Evolutionary conservation across 2,888 invertebrate species (phyloP).

Genomic region (Aspidiotus destructor): DNA sequence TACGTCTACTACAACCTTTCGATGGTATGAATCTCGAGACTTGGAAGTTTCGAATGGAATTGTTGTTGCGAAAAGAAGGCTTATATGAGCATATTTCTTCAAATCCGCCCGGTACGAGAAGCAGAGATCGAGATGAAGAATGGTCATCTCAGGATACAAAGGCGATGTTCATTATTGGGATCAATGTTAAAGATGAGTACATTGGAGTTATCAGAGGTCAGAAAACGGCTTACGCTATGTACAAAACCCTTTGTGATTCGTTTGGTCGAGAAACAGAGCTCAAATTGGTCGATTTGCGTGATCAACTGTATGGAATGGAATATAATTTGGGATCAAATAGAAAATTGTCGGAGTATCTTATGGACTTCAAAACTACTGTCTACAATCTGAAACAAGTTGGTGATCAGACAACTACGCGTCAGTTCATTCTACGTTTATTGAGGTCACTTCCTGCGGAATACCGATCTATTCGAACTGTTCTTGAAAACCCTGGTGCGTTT

Average conservation of each 20-base stretch:
- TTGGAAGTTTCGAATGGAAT: background rate
- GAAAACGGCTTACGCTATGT: conserved; percentile 2
- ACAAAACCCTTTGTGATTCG: background rate
- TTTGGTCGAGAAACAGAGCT: background rate
- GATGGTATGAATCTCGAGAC: background rate
- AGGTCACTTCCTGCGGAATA: too few species aligned
- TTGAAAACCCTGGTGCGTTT: too few species aligned
- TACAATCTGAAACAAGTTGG: too few species aligned
- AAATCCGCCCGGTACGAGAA: background rate
- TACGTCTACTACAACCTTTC: too few species aligned
- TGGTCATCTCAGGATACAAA: background rate
- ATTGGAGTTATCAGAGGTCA: background rate
- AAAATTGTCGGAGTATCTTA: too few species aligned
- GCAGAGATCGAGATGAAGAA: background rate
- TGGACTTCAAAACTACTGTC: too few species aligned
- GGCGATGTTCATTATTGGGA: background rate
- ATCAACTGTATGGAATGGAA: background rate
- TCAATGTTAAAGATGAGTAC: background rate
- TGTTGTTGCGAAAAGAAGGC: background rate
- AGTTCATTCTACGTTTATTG: too few species aligned
- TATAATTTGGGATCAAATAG: background rate
- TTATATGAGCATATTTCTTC: background rate
- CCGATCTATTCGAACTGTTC: too few species aligned
- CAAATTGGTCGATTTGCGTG: background rate
- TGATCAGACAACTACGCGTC: too few species aligned